Evolutionary conservation across 2,113 vertebrate species (phyloP), one percentile per base, ranked within the genome.

Genomic region (Gallinago paraguaiae): DNA sequence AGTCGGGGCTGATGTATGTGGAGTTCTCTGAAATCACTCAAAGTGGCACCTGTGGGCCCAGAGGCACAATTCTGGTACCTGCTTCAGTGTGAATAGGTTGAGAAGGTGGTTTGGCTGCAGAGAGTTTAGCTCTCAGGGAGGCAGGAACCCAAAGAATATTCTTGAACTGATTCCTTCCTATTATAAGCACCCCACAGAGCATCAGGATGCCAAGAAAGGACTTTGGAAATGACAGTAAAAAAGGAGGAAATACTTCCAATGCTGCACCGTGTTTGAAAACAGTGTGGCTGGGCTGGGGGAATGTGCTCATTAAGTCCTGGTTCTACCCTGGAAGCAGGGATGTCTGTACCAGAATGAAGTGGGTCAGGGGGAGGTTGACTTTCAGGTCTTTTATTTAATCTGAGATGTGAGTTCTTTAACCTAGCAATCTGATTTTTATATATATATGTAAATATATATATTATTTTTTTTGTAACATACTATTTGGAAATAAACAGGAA

Each of bases 251-350:
- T 23, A 2, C 39, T 75, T 19, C 13, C 2, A 15, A 5, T 1
- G 17, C 48, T 16, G 50, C 20, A 16, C 30, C 0, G 1, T 1
- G 8, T 50, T 17, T 31, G 45, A 39, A 69, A 56, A 19, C 7
- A 1, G 31, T 2, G 0, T 5, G 54, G 31, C 60, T 24, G 61
- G 23, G 27, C 31, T 17, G 27, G 33, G 18, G 20, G 19, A 25
- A 13, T 7, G 53, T 33, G 46, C 23, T 65, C 25, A 1, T n/a
- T 3, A 13, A 12, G 7, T 60, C 69, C 37, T 35, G 18, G 9
- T 28, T 70, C 7, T 3, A 7, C 41, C 39, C 25, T 54, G 72
- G 30, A n/a, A 50, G 24, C 31, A 31, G 60, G 75, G 13, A 27
- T 6, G 8, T 27, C 59, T 35, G 11, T 31, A 8, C 23, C 30